phyloP scores from a whole-genome alignment of 2,888 invertebrate species.

The Trimorus sp. region DNA sequence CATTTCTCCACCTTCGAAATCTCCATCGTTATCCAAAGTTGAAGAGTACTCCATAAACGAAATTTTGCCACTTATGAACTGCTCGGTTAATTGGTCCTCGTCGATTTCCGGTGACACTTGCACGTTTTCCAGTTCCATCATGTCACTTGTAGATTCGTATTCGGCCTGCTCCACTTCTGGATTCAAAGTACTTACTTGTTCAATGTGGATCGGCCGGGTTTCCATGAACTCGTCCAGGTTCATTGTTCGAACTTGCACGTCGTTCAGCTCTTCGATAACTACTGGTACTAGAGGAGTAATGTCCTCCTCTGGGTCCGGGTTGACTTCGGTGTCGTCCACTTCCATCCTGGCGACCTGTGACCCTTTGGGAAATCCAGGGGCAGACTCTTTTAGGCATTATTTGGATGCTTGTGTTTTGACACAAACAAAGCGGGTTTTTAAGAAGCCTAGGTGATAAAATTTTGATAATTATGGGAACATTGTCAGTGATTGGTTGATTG shows the following conservation, averaged over 20 bases:
- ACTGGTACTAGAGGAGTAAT: slow-evolving; percentile 70
- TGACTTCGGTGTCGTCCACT: slow-evolving; percentile 11
- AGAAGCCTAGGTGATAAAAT: too few species aligned
- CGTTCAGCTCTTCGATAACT: slow-evolving; percentile 78
- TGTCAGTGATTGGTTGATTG: too few species aligned
- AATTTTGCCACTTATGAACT: slow-evolving; percentile 88
- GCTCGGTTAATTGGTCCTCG: slow-evolving; percentile 83
- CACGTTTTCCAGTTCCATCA: slow-evolving; percentile 71
- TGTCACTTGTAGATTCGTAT: slow-evolving; percentile 26
- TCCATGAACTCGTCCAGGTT: slow-evolving; percentile 78
- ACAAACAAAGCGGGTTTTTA: too few species aligned
- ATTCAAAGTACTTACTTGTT: slow-evolving; percentile 69
- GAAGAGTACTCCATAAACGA: slow-evolving; percentile 86
- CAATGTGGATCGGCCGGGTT: slow-evolving; percentile 75
- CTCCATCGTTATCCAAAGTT: slow-evolving; percentile 83
- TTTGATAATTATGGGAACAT: too few species aligned
- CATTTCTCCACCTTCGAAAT: slow-evolving; percentile 79
- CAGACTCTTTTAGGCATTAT: neutral
- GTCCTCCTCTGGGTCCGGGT: slow-evolving; percentile 2
- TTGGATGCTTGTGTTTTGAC: neutral
- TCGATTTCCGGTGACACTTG: slow-evolving; percentile 67
- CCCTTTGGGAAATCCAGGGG: slow-evolving; percentile 25
- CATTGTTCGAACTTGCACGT: slow-evolving; percentile 70
- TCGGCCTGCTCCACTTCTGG: slow-evolving; percentile 28
- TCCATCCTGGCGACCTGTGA: slow-evolving; percentile 41